Percentiles rank a stretch among this genome's conserved stretches.
These are phyloP conservation scores for Arctia plantaginis DNA, from an alignment of 2,888 invertebrate genomes.

Conservation along the genomic window DNA sequence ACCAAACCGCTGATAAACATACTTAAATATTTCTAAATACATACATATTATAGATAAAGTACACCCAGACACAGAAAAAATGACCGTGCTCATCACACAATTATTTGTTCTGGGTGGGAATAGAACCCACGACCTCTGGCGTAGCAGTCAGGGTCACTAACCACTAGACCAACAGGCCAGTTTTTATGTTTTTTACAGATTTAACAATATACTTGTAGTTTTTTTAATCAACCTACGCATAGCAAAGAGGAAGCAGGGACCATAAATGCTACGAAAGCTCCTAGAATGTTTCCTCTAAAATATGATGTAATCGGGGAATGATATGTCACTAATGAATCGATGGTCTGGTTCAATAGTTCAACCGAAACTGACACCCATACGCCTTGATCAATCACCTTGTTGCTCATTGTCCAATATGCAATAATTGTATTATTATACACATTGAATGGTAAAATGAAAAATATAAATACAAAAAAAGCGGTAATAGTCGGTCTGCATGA, in stretches of 20 bases:
- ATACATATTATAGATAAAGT: no score
- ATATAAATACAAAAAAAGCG: neutral
- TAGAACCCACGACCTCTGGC: no score
- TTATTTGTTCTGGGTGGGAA: no score
- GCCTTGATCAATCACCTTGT: conserved; percentile 4
- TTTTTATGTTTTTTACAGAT: neutral
- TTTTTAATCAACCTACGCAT: no score
- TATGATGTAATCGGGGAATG: neutral
- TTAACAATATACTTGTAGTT: no score
- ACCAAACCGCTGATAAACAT: no score
- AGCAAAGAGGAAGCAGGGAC: neutral
- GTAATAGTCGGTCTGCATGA: neutral
- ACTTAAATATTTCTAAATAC: no score
- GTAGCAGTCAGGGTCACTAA: no score
- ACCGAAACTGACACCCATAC: conserved; percentile 12
- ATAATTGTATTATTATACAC: neutral
- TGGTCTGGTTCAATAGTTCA: conserved; percentile 1
- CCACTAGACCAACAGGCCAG: no score
- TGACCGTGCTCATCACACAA: no score
- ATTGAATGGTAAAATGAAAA: neutral
- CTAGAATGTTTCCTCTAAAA: neutral
- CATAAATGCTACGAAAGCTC: neutral
- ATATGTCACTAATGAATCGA: conserved; percentile 6
- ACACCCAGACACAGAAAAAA: no score
- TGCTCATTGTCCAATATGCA: neutral